These are phyloP conservation scores for Phylloscopus collybita DNA, from an alignment of 2,797 vertebrate genomes.

Conservation along the genomic window DNA sequence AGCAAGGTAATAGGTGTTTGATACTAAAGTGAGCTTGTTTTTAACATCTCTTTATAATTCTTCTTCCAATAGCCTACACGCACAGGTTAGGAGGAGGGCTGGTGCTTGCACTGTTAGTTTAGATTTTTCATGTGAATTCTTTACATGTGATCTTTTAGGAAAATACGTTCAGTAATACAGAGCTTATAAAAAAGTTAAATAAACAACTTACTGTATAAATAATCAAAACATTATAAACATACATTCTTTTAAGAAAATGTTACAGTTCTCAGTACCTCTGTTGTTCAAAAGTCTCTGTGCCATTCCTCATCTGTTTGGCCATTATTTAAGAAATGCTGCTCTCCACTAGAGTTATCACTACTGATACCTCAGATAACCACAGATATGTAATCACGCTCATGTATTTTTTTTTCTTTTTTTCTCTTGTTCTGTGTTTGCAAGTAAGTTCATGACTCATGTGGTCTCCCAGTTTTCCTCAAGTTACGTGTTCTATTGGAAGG, in stretches of 20 bases:
- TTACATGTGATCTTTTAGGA: neutral
- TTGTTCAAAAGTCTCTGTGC: neutral
- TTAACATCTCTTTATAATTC: neutral
- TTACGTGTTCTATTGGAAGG: constrained; percentile 95
- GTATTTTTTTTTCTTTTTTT: constrained; percentile 9
- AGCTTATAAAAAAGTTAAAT: neutral
- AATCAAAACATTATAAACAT: neutral
- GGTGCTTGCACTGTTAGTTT: neutral
- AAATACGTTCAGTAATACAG: neutral
- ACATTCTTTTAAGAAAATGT: neutral
- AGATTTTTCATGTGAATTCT: neutral
- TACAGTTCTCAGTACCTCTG: neutral
- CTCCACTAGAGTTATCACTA: neutral
- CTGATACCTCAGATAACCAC: neutral
- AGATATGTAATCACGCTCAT: neutral
- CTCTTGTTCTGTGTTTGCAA: constrained; percentile 70
- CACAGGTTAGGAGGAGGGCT: neutral
- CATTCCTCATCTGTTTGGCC: neutral
- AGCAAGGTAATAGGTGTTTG: constrained; percentile 85
- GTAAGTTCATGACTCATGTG: constrained; percentile 97
- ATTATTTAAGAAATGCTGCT: neutral
- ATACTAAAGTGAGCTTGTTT: neutral
- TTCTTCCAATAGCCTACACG: neutral
- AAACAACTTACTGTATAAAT: neutral
- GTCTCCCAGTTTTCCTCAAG: constrained; percentile 97